phyloP scores from a whole-genome alignment of 2,888 invertebrate species.

The Drosophila seclusa region DNA sequence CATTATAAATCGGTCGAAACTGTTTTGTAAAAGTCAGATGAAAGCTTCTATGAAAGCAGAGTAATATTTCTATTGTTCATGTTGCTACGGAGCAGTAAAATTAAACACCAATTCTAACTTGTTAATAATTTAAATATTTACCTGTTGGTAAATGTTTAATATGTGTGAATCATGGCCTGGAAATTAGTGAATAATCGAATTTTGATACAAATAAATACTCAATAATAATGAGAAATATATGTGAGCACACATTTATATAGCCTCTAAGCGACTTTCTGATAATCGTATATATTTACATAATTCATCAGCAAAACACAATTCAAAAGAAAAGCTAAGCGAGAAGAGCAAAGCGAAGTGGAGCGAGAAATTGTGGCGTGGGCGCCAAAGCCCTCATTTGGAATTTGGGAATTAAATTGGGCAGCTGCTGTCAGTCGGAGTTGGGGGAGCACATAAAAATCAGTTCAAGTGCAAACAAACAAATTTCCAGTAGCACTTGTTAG shows the following conservation, averaged over 20 bases:
- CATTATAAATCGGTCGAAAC: not conserved
- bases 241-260: not conserved
- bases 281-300: not conserved
- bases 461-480: slow-evolving; percentile 52
- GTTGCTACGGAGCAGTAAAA: not conserved
- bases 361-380: slow-evolving; percentile 6
- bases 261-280: not conserved
- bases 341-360: not conserved
- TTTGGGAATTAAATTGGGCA: slow-evolving; percentile 25
- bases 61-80: not conserved
- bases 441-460: slow-evolving; percentile 39
- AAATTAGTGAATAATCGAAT: not conserved
- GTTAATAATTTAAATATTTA: not conserved
- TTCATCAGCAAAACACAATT: not conserved
- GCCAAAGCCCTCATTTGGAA: slow-evolving; percentile 1
- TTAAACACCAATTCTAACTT: not conserved
- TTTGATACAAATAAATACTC: not conserved
- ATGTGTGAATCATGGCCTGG: not conserved
- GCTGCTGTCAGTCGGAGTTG: slow-evolving; percentile 39
- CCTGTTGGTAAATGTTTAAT: not conserved
- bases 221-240: not conserved
- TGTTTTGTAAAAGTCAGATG: not conserved
- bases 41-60: not conserved
- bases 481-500: slow-evolving; percentile 68
- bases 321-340: not conserved